Base-by-base conservation (phyloP, 2,888 invertebrate species). In the Notodonta ziczac region DNA sequence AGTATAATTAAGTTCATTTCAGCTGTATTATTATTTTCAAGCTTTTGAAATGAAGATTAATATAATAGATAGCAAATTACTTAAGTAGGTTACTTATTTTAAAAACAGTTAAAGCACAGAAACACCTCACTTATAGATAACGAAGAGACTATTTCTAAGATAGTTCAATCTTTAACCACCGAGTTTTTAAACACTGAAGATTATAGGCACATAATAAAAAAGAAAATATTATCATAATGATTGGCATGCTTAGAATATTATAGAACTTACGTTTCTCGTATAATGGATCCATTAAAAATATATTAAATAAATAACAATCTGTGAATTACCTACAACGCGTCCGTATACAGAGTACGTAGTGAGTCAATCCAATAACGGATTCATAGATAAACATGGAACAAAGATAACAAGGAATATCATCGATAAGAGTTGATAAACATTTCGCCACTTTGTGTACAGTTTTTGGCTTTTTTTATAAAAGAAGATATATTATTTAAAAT, bases 381-480 rank as follows among this genome's bases (percentile, higher is more conserved):
- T 35, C 50, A 39, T 57, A 57, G 57, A 57, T 57, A 57, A 57
- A 53, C 53, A 32, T 7, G n/a, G 13, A n/a, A 39, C 39, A n/a
- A 39, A n/a, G 53, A 53, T 52, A 52, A 52, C 16, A 24, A 24
- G 24, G 24, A 24, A 24, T 44, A 9, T 10, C 10, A 40, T 44
- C 44, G 44, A 44, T 50, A 50, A 50, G 14, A 14, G n/a, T 44
- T 24, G 24, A 24, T 24, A 24, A 24, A 1, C 1, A 4, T 44
- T 44, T 44, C 44, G 12, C 44, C 44, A 44, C 12, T 10, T 13
- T 12, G 4, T 12, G 44, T n/a, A 50, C 14, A 5, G 5, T n/a
- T 50, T 50, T 50, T 50, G 50, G 12, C 44, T 9, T 44, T 9
- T 44, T 12, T 24, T 24, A 24, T 24, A 24, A 24, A 24, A 24